phyloP scores from a whole-genome alignment of 2,888 invertebrate species.

The Aphodius granarius region DNA sequence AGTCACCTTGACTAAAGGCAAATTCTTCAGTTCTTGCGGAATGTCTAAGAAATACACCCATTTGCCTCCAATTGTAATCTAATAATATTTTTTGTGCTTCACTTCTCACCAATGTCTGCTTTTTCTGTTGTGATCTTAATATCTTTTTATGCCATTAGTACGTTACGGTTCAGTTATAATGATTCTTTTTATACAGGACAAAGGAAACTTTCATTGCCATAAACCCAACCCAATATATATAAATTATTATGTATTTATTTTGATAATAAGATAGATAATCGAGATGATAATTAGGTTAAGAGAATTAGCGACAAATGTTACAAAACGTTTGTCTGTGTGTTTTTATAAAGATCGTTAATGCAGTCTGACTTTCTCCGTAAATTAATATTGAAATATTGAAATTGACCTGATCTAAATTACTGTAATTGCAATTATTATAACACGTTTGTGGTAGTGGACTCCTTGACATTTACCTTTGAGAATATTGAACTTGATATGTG shows the following conservation, averaged over 20 bases:
- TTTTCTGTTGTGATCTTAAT: neutral
- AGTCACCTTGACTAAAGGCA: neutral
- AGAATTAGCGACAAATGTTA: neutral
- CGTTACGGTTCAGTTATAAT: neutral
- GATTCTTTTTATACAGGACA: neutral
- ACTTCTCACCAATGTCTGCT: neutral
- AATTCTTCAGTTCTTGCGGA: neutral
- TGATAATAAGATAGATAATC: neutral
- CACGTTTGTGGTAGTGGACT: neutral
- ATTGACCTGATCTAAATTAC: neutral
- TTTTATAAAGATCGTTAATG: neutral
- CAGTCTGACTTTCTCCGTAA: neutral
- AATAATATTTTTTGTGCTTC: neutral
- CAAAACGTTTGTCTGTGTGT: too few species aligned
- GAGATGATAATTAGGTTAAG: neutral
- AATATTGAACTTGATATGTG: neutral
- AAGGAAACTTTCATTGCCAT: neutral
- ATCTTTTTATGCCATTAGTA: neutral
- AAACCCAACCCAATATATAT: neutral
- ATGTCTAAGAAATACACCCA: neutral
- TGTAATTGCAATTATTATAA: neutral
- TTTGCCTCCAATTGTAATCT: neutral
- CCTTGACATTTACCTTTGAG: neutral
- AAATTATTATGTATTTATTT: neutral
- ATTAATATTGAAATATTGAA: neutral